Conservation (phyloP, 2,797 vertebrate species). For the Eulemur rubriventer region DNA sequence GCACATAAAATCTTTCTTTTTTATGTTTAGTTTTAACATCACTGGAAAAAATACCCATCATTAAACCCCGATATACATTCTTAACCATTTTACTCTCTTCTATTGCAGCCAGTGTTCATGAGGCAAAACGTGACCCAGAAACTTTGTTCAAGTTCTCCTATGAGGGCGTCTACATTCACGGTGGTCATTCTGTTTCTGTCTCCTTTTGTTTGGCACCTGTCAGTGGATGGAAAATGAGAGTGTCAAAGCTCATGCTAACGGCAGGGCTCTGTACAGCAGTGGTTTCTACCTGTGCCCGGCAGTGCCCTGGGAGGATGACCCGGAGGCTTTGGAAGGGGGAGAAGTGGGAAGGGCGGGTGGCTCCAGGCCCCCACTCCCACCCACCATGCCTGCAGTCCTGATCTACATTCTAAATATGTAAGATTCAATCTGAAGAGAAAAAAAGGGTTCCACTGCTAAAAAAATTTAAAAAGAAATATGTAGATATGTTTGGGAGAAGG, state of each 20-base stretch:
- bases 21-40: constrained; percentile 72
- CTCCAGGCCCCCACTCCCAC: fast-evolving
- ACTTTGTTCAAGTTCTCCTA: constrained; percentile 83
- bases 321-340: background rate
- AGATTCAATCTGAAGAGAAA: background rate
- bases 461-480: background rate
- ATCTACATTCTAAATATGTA: background rate
- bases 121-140: constrained; percentile 85
- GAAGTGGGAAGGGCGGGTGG: background rate
- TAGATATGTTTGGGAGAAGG: background rate
- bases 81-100: constrained; percentile 78
- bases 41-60: constrained; percentile 83
- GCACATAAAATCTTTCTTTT: constrained; percentile 80
- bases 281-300: background rate
- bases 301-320: fast-evolving
- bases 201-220: constrained; percentile 89
- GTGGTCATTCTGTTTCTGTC: constrained; percentile 87
- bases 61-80: constrained; percentile 83
- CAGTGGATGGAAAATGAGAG: constrained; percentile 28
- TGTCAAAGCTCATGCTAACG: background rate
- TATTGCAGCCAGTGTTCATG: constrained; percentile 80
- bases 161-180: constrained; percentile 55
- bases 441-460: background rate
- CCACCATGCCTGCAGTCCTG: fast-evolving
- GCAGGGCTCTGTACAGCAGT: fast-evolving